phyloP scores from a whole-genome alignment of 2,113 vertebrate species.

The Canis aureus region DNA sequence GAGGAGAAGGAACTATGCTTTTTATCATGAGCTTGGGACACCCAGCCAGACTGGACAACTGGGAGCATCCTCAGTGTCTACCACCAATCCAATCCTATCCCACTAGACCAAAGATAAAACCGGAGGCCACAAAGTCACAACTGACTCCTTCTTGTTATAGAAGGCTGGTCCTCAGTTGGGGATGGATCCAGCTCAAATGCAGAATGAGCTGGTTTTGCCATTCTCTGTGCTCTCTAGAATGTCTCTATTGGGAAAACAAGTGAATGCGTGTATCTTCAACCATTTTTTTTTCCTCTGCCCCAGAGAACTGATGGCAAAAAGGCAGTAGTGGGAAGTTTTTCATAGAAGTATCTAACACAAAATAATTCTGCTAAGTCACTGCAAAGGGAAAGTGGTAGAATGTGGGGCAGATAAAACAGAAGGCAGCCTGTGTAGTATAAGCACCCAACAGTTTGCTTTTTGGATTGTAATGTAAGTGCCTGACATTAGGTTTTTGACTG shows the following conservation, averaged over 20 bases:
- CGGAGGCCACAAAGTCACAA: neutral
- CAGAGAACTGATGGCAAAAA: neutral
- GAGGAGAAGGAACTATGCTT: neutral
- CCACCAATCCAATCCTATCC: neutral
- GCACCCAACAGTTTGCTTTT: neutral
- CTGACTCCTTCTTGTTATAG: neutral
- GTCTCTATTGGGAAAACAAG: neutral
- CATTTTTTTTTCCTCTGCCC: neutral
- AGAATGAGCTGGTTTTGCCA: neutral
- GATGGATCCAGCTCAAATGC: neutral
- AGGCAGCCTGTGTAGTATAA: neutral
- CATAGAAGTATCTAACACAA: neutral
- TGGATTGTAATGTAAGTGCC: too few relatives aligned
- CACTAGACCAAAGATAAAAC: neutral
- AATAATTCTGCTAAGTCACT: neutral
- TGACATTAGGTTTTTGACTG: neutral
- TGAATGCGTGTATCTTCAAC: neutral
- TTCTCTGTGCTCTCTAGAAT: neutral
- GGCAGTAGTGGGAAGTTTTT: neutral
- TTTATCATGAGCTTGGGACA: neutral
- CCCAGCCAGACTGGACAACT: neutral
- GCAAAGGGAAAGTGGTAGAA: too few relatives aligned
- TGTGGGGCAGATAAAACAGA: neutral
- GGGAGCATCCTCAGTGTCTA: rapidly evolving
- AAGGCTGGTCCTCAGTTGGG: neutral